Percentiles rank a stretch among this genome's conserved stretches.
Evolutionary conservation across 2,797 vertebrate species (phyloP).

Genomic region (Catamblyrhynchus diadema): DNA sequence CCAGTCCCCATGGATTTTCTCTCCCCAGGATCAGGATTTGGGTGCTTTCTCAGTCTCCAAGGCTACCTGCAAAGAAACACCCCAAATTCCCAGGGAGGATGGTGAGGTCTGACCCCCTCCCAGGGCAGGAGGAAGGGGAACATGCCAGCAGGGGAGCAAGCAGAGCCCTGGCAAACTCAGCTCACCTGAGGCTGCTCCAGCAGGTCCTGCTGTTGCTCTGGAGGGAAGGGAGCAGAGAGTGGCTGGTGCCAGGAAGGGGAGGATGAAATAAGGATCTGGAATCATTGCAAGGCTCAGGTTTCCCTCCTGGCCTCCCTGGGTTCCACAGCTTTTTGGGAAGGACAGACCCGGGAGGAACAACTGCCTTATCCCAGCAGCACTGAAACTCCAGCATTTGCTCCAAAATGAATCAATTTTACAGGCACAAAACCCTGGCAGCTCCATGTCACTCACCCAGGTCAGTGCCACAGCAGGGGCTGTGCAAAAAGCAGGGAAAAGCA

Average conservation of each 20-base stretch:
- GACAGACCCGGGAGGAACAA: background rate
- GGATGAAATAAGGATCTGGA: background rate
- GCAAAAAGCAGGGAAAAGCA: background rate
- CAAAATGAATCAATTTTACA: background rate
- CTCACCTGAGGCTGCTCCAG: background rate
- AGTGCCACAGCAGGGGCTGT: accelerated
- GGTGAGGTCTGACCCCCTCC: background rate
- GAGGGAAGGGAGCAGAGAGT: background rate
- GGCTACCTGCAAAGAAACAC: conserved; percentile 7
- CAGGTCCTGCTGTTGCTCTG: background rate
- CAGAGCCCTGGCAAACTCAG: background rate
- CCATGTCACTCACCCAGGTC: accelerated
- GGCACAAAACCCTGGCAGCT: background rate
- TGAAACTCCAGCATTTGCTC: background rate
- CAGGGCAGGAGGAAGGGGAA: background rate
- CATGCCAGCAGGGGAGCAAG: accelerated
- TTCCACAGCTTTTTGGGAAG: background rate
- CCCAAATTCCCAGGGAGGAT: background rate
- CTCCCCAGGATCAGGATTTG: background rate
- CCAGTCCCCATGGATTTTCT: conserved; percentile 83
- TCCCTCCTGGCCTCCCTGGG: background rate
- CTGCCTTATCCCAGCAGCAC: background rate
- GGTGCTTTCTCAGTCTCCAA: background rate
- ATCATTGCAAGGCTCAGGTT: background rate
- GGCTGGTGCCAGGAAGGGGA: accelerated